Percentiles rank a stretch among this genome's conserved stretches.
phyloP scores from a whole-genome alignment of 2,888 invertebrate genomes.

The Morpho achilles region DNA sequence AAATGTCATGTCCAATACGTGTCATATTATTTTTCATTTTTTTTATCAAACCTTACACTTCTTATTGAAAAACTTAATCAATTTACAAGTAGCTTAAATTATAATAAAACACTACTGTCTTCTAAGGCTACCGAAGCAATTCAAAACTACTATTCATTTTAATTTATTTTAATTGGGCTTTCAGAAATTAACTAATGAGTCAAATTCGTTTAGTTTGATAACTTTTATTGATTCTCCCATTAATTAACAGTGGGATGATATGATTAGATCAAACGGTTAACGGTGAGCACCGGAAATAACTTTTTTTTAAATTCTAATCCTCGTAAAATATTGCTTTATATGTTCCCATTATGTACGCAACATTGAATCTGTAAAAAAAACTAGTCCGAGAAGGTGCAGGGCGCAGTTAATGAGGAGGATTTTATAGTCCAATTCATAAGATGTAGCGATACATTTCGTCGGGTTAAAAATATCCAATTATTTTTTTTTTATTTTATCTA shows the following conservation, averaged over 20 bases:
- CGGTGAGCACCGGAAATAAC: constrained; percentile 52
- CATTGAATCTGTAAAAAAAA: constrained; percentile 45
- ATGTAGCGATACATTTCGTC: neutral
- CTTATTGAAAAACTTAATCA: too few species aligned
- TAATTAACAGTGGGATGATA: constrained; percentile 36
- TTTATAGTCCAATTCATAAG: constrained; percentile 32
- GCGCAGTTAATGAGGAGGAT: constrained; percentile 38
- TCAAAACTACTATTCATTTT: constrained; percentile 5
- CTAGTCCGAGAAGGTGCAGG: constrained; percentile 30
- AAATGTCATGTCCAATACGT: too few species aligned
- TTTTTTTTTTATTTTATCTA: too few species aligned
- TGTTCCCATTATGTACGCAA: constrained; percentile 56
- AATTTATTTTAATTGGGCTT: constrained; percentile 17
- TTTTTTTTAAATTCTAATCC: constrained; percentile 36
- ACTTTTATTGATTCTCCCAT: constrained; percentile 38
- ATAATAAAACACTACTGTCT: constrained; percentile 5
- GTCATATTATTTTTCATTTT: too few species aligned
- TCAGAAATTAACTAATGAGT: constrained; percentile 23
- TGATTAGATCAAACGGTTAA: constrained; percentile 31
- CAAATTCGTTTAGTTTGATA: constrained; percentile 30
- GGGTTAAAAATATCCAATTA: too few species aligned
- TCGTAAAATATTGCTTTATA: constrained; percentile 48
- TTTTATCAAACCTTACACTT: too few species aligned
- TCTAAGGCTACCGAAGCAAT: constrained; percentile 6
- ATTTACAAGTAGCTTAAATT: constrained; percentile 2